phyloP scores from a whole-genome alignment of 2,888 invertebrate species.

The Drosophila quinaria region DNA sequence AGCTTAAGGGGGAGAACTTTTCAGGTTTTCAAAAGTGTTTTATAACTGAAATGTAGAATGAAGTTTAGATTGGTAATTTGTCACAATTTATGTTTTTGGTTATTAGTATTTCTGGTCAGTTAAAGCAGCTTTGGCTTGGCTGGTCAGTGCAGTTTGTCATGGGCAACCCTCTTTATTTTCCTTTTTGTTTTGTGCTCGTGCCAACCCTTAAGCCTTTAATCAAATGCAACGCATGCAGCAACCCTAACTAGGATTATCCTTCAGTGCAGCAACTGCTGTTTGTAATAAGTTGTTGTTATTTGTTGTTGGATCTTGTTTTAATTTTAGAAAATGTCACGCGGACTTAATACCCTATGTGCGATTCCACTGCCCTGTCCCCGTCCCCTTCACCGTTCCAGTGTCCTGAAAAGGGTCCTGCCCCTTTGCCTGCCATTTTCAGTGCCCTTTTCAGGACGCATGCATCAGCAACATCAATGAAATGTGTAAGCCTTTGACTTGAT shows the following conservation, averaged over 20 bases:
- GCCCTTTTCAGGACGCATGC: slow-evolving; percentile 44
- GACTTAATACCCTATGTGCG: slow-evolving; percentile 45
- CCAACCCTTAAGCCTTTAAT: slow-evolving; percentile 70
- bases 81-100: slow-evolving; percentile 23
- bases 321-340: slow-evolving; percentile 75
- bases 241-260: slow-evolving; percentile 17
- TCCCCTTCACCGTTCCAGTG: background rate
- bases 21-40: background rate
- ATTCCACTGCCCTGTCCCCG: slow-evolving; percentile 6
- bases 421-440: background rate
- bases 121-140: slow-evolving; percentile 4
- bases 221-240: slow-evolving; percentile 58
- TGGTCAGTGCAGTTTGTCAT: slow-evolving; percentile 34
- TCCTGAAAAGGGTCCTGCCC: no score
- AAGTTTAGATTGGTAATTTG: slow-evolving; percentile 23
- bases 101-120: slow-evolving; percentile 39
- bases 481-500: slow-evolving; percentile 77
- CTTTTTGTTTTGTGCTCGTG: slow-evolving; percentile 32
- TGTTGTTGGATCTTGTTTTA: slow-evolving; percentile 66
- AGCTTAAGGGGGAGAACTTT: background rate
- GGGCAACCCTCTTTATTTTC: slow-evolving; percentile 30
- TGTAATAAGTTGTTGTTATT: slow-evolving; percentile 70
- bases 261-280: slow-evolving; percentile 36
- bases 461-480: slow-evolving; percentile 75
- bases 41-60: background rate